Evolutionary conservation across 2,113 vertebrate genomes (phyloP).

Genomic region (Himantopus leucocephalus): DNA sequence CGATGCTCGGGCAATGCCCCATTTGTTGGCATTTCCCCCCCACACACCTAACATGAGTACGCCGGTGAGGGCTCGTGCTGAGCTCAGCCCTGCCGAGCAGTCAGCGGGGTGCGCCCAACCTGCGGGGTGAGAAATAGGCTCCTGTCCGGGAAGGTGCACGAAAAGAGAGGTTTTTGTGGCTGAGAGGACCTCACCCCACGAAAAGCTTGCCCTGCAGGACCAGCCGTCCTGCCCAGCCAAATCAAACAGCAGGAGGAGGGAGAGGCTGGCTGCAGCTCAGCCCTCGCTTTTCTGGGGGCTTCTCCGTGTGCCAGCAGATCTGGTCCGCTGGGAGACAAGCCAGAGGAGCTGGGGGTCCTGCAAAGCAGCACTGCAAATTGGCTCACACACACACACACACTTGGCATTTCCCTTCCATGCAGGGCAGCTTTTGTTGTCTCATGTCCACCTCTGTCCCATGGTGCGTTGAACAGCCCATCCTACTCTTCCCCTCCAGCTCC

Average conservation of each 20-base stretch:
- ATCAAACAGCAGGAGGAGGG: not conserved
- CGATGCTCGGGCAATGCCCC: not conserved
- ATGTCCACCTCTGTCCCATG: not conserved
- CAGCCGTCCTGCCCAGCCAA: rapidly evolving
- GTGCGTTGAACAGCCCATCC: not conserved
- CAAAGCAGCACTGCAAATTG: not conserved
- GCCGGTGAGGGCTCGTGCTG: not conserved
- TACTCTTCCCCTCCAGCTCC: not conserved
- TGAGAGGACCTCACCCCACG: not conserved
- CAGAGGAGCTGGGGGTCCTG: not conserved
- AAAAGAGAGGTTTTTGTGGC: not conserved
- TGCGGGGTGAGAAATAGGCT: rapidly evolving
- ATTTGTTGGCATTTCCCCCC: not conserved
- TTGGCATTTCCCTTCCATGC: not conserved
- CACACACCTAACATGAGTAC: not conserved
- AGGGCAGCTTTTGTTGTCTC: not conserved
- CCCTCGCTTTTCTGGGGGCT: rapidly evolving
- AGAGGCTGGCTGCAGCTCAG: not conserved
- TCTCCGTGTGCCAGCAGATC: not conserved
- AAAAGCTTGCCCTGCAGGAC: not conserved
- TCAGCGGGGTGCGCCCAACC: rapidly evolving
- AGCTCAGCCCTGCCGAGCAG: not conserved
- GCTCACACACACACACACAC: rapidly evolving
- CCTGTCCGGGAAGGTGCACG: not conserved
- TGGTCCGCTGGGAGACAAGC: not conserved